Evolutionary conservation across 2,888 invertebrate species (phyloP).

Genomic region (Mactromeris polynyma): DNA sequence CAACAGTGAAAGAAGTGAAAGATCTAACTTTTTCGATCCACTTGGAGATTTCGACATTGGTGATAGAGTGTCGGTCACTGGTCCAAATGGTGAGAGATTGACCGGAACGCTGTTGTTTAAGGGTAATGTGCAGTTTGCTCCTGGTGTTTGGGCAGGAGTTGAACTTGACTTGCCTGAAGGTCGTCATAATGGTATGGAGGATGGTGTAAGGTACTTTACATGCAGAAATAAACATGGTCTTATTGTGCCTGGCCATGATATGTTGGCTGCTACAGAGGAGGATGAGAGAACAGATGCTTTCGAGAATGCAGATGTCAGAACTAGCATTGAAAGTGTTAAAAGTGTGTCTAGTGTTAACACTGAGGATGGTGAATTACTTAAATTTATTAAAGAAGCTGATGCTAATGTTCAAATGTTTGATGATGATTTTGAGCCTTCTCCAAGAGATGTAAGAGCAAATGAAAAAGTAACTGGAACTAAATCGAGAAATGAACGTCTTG

Average conservation of each 20-base stretch:
- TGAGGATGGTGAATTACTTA: conserved; percentile 65
- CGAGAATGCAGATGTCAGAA: conserved; percentile 52
- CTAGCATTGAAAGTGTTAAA: conserved; percentile 62
- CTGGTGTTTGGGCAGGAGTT: conserved; percentile 84
- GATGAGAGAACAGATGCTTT: conserved; percentile 12
- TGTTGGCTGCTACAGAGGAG: conserved; percentile 56
- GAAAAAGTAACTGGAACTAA: conserved; percentile 24
- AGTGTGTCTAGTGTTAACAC: conserved; percentile 58
- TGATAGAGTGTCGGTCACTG: conserved; percentile 80
- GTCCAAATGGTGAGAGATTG: conserved; percentile 65
- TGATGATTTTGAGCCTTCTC: conserved; percentile 55
- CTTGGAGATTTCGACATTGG: conserved; percentile 78
- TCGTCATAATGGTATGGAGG: conserved; percentile 78
- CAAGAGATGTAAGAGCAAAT: conserved; percentile 32
- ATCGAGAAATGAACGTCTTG: conserved; percentile 67
- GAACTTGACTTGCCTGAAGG: conserved; percentile 81
- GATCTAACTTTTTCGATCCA: conserved; percentile 70
- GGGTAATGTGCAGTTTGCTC: conserved; percentile 81
- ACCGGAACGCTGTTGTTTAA: conserved; percentile 80
- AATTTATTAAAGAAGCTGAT: conserved; percentile 70
- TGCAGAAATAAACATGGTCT: conserved; percentile 79
- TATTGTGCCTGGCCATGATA: conserved; percentile 79
- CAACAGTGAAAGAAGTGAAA: conserved; percentile 14
- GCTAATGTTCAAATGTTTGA: conserved; percentile 68
- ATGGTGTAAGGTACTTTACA: conserved; percentile 79